Evolutionary conservation across 2,113 vertebrate species (phyloP).

Genomic region (Alces alces): DNA sequence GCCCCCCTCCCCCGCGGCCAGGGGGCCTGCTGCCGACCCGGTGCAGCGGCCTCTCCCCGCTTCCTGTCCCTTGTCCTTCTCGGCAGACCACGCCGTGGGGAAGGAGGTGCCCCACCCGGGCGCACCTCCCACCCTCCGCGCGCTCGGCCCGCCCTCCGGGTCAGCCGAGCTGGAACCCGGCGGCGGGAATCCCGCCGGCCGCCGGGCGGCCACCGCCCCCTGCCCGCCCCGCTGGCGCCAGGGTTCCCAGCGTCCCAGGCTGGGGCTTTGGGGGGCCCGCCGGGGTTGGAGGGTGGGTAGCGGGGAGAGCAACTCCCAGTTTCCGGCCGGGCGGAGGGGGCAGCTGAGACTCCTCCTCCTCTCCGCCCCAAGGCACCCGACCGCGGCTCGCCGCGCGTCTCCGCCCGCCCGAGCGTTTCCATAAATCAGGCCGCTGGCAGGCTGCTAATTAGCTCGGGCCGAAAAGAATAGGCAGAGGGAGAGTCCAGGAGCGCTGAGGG

Average conservation of each 20-base stretch:
- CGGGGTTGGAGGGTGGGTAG: neutral
- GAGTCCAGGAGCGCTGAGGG: neutral
- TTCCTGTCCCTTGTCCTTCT: neutral
- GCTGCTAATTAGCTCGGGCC: conserved; percentile 69
- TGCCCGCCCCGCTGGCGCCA: neutral
- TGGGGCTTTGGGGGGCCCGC: neutral
- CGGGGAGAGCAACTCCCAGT: neutral
- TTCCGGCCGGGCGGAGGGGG: neutral
- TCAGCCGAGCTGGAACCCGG: neutral
- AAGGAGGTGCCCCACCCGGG: neutral
- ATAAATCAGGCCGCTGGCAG: conserved; percentile 68
- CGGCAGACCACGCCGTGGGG: rapidly evolving
- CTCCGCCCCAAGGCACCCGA: conserved; percentile 12
- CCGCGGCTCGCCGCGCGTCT: neutral
- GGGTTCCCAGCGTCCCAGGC: neutral
- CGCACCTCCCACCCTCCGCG: rapidly evolving
- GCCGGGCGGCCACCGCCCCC: neutral
- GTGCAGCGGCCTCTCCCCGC: neutral
- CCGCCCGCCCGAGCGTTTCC: conserved; percentile 56
- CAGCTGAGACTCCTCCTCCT: conserved; percentile 38
- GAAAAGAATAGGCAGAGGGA: conserved; percentile 32
- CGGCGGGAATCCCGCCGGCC: rapidly evolving
- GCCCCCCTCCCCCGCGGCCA: neutral
- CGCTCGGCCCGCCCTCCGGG: neutral
- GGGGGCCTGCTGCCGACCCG: neutral